Evolutionary conservation across 2,888 invertebrate genomes (phyloP).

Genomic region (Drosophila anomalipes): DNA sequence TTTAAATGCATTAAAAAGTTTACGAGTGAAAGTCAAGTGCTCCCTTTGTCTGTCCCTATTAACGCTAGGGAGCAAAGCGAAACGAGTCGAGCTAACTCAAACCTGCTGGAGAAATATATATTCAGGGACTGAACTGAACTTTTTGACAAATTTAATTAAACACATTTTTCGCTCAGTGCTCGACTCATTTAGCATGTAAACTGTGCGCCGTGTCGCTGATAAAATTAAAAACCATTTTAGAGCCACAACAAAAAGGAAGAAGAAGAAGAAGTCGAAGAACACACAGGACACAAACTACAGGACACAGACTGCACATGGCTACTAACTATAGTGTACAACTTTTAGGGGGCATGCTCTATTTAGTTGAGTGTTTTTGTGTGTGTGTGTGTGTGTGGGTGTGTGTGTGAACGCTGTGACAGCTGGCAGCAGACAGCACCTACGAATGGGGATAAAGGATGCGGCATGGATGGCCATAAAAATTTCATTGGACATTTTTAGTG

Average conservation of each 20-base stretch:
- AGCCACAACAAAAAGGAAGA: conserved; percentile 48
- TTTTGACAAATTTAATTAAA: conserved; percentile 19
- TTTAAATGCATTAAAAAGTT: conserved; percentile 15
- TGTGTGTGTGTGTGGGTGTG: conserved; percentile 6
- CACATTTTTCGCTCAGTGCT: conserved; percentile 59
- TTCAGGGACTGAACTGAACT: conserved; percentile 9
- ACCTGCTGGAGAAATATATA: neutral
- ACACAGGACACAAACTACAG: conserved; percentile 24
- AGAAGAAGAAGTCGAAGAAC: conserved; percentile 17
- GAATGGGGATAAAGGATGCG: conserved; percentile 8
- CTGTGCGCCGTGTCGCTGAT: conserved; percentile 65
- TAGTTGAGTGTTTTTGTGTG: conserved; percentile 9
- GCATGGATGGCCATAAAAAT: conserved; percentile 69
- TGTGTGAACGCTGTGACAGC: conserved; percentile 35
- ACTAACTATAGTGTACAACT: conserved; percentile 39
- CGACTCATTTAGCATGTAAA: conserved; percentile 67
- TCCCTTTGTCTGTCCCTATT: neutral
- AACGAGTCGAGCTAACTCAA: neutral
- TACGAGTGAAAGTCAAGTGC: conserved; percentile 1
- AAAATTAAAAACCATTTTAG: conserved; percentile 80
- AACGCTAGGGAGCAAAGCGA: neutral
- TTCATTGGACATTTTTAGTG: conserved; percentile 76
- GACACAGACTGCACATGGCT: conserved; percentile 40
- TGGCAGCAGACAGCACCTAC: conserved; percentile 47
- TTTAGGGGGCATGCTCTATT: conserved; percentile 20